Base-by-base conservation (phyloP, 1,140 invertebrate species). In the Gryon sp. region DNA sequence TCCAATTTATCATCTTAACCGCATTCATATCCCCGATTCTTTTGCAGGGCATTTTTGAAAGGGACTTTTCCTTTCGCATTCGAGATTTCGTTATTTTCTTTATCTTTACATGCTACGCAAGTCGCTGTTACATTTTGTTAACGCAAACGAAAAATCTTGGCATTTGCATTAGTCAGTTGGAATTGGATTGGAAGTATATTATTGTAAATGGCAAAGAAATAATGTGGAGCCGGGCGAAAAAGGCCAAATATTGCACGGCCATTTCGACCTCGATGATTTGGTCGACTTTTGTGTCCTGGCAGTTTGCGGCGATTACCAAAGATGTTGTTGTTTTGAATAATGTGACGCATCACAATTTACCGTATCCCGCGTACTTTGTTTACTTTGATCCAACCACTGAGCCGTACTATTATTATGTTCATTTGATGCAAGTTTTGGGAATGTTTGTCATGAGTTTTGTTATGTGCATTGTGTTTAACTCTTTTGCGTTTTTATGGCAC, bases 401-500 rank as follows among this genome's bases (percentile, higher is more conserved):
- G 11, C 66, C 66, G 0, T 53, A 60, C 30, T 72, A 53, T 38
- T 62, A 60, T 30, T 62, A 34, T 9, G 8, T 55, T 9, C 57
- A 62, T 24, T 1, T 46, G 1, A 19, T 62, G 7, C 48, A 62
- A 20, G 6, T 20, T 2, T 1, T 30, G 0, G 1, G 48, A 6
- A 20, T 34, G 12, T 11, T 40, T 19, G 15, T 72, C 0, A 40
- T 11, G 0, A 15, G 9, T 55, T 60, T 12, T 12, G 45, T 30
- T 0, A 38, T 62, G 16, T 46, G 24, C 1, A 53, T 38, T n/a
- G 15, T 45, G 0, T 46, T 45, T 9, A 72, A 1, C 9, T 34
- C 14, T 7, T 4, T 24, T 4, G 3, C 11, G 15, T 62, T 72
- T 26, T 15, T 9, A 0, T 34, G 53, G 12, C 68, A 72, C 16